These are phyloP conservation scores for Condylura cristata DNA, from an alignment of 2,113 vertebrate genomes.

Conservation along the genomic window DNA sequence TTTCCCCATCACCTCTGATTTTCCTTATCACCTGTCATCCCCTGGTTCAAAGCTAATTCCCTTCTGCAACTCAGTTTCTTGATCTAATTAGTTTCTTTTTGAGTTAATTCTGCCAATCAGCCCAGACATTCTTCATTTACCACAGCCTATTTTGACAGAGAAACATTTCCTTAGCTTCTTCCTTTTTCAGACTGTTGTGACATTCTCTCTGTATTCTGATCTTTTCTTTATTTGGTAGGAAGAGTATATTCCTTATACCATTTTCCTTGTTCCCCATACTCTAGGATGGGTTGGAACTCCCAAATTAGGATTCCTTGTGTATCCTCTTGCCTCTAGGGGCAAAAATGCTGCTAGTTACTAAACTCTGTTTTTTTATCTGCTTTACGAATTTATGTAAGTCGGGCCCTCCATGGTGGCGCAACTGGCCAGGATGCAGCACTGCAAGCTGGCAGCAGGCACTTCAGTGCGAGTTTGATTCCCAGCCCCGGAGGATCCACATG, in stretches of 20 bases:
- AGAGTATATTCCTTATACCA: neutral
- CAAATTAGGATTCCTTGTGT: neutral
- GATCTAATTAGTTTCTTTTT: neutral
- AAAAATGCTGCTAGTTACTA: neutral
- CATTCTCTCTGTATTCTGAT: neutral
- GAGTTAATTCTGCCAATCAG: neutral
- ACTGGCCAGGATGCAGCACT: too few species aligned
- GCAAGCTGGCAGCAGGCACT: too few species aligned
- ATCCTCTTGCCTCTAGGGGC: neutral
- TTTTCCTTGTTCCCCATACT: neutral
- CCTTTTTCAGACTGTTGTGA: neutral
- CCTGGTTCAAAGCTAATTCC: neutral
- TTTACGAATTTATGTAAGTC: neutral
- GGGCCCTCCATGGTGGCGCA: too few species aligned
- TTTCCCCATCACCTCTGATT: too few species aligned
- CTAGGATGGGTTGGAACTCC: neutral
- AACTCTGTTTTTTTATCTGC: neutral
- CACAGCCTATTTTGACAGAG: neutral
- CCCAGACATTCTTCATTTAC: neutral
- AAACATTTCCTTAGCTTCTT: neutral
- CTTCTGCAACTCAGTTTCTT: neutral
- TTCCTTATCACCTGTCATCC: neutral
- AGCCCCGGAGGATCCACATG: too few species aligned
- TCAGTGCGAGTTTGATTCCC: too few species aligned
- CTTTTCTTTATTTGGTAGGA: neutral